Percentiles rank a stretch among this genome's conserved stretches.
Conservation (phyloP, 2,113 vertebrate genomes). For the Forbesichthys papilliferus region DNA sequence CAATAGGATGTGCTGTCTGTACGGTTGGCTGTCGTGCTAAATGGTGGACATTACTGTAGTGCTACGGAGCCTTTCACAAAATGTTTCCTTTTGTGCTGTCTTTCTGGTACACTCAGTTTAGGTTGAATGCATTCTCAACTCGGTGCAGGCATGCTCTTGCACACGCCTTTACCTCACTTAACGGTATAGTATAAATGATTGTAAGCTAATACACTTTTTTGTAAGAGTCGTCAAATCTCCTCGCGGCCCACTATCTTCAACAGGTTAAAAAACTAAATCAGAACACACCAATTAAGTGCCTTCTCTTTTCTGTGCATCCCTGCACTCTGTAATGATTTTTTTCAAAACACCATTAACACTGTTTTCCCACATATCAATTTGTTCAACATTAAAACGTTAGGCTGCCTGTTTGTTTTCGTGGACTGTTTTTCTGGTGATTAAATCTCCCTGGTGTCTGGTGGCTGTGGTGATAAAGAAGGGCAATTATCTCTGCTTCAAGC, state of each 20-base stretch:
- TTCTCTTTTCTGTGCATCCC: background rate
- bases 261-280: constrained; percentile 15
- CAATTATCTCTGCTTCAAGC: constrained; percentile 21
- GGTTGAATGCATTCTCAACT: too few relatives aligned
- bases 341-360: background rate
- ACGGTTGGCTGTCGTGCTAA: constrained; percentile 24
- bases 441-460: constrained; percentile 28
- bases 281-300: constrained; percentile 18
- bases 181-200: too few relatives aligned
- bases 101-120: too few relatives aligned
- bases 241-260: too few relatives aligned
- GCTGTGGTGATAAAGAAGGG: constrained; percentile 29
- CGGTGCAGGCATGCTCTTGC: background rate
- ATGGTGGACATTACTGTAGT: constrained; percentile 38
- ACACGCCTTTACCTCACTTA: background rate
- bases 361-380: background rate
- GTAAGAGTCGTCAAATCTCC: too few relatives aligned
- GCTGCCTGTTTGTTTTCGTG: constrained; percentile 31
- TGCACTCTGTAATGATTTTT: constrained; percentile 19
- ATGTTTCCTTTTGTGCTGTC: background rate
- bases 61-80: background rate
- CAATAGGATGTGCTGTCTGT: background rate
- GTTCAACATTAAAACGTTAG: constrained; percentile 35
- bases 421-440: constrained; percentile 23
- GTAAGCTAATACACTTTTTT: too few relatives aligned